Base-by-base conservation (phyloP, 1,140 invertebrate genomes). In the Drosophila tristis region DNA sequence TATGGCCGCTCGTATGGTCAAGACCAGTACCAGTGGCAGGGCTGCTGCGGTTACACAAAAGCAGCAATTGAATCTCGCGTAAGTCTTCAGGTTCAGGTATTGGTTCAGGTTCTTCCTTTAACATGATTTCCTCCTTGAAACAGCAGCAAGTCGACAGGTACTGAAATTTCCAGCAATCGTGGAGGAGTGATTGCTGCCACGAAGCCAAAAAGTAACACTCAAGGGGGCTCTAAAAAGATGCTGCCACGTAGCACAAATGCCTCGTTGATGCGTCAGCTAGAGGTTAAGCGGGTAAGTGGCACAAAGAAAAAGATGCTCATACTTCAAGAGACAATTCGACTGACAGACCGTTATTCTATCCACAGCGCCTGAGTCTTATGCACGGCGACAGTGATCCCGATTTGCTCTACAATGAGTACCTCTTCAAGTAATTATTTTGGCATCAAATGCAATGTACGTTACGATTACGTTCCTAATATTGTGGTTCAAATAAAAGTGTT, bases 241-340 rank as follows among this genome's bases (percentile, higher is more conserved):
- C 9, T 76, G 3, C 89, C 89, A 9, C 81, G 89, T 9, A 64
- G 78, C 66, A 91, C 89, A 2, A 55, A 73, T 2, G 55, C 89
- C 5, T 91, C 89, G 4, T 56, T 74, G 9, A 84, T 86, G 72
- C 80, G 89, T 0, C 90, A 91, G 31, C 57, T 66, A 4, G 89
- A 91, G 31, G 84, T 81, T n/a, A 89, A 91, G 49, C 75, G 85
- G 53, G 89, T 91, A 72, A 73, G 66, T 62, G n/a, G 20, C 0
- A 5, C 8, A 13, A 29, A 13, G 7, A 0, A 5, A 51, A 13
- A 2, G n/a, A 29, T 20, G 20, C 20, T 1, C 1, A 1, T 1
- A 35, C 20, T 5, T 25, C 5, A 8, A 20, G 13, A 25, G 5
- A 29, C 0, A 16, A 20, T 2, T 16, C 8, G 8, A 29, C 53